A percentile compares a stretch with the other conserved stretches of the same genome.
phyloP scores from a whole-genome alignment of 2,113 vertebrate genomes.

The Odocoileus virginianus region DNA sequence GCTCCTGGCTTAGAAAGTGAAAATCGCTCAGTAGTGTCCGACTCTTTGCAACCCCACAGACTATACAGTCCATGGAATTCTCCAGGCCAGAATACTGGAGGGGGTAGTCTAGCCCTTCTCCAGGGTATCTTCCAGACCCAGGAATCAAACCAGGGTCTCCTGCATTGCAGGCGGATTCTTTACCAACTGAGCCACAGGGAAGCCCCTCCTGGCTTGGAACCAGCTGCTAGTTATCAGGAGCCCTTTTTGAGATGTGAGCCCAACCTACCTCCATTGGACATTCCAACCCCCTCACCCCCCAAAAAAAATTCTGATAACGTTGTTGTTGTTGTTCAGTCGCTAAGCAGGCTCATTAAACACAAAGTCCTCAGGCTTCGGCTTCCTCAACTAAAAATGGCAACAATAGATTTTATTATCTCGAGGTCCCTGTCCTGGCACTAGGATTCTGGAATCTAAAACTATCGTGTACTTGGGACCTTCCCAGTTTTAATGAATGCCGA shows the following conservation, averaged over 20 bases:
- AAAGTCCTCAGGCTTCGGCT: not conserved
- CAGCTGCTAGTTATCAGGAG: fast-evolving
- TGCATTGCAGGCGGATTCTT: not conserved
- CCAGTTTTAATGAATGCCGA: not conserved
- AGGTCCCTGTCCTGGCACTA: fast-evolving
- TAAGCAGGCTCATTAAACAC: fast-evolving
- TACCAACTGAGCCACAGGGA: not conserved
- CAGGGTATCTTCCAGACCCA: not conserved
- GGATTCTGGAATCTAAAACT: not conserved
- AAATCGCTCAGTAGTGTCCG: fast-evolving
- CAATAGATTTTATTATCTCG: fast-evolving
- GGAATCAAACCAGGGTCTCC: not conserved
- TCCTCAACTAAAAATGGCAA: not conserved
- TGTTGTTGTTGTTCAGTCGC: not conserved
- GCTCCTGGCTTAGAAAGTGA: not conserved
- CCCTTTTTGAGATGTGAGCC: fast-evolving
- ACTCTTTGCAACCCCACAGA: not conserved
- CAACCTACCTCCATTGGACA: fast-evolving
- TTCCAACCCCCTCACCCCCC: fast-evolving
- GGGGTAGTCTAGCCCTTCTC: not conserved
- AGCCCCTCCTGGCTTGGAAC: not conserved
- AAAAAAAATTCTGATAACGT: fast-evolving
- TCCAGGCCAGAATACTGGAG: not conserved
- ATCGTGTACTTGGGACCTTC: fast-evolving
- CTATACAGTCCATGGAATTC: not conserved